These are phyloP conservation scores for Acanthisitta chloris DNA, from an alignment of 2,113 vertebrate genomes.

Conservation along the genomic window DNA sequence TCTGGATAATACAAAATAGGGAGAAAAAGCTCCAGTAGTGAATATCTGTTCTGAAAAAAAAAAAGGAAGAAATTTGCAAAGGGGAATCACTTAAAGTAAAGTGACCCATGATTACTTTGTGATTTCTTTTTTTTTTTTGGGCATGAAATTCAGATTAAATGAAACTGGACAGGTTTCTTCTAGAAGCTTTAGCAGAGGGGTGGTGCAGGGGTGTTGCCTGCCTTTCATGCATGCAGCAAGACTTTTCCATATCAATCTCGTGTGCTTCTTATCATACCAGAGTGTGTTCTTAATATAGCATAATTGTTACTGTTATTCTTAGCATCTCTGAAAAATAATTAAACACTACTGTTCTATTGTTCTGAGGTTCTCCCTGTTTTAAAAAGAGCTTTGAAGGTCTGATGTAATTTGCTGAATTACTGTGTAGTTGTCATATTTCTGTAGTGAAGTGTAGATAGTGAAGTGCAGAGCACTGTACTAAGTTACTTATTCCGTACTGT, in stretches of 20 bases:
- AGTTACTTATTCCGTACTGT: conserved; percentile 38
- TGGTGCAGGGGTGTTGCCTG: not conserved
- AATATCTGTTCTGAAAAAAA: not conserved
- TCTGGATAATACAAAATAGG: not conserved
- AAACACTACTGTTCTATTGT: conserved; percentile 47
- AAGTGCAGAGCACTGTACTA: conserved; percentile 40
- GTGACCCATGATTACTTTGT: not conserved
- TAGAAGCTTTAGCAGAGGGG: not conserved
- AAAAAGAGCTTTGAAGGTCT: conserved; percentile 56
- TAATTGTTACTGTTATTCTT: conserved; percentile 62
- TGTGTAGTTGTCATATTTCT: conserved; percentile 58
- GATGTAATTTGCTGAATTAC: conserved; percentile 65
- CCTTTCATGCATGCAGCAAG: not conserved
- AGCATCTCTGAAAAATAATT: conserved; percentile 69
- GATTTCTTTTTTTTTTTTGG: not conserved
- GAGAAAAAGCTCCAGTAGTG: not conserved
- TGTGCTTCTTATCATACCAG: conserved; percentile 22
- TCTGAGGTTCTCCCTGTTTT: conserved; percentile 56
- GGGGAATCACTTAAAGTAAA: not conserved
- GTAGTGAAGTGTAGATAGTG: conserved; percentile 35
- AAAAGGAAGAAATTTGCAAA: not conserved
- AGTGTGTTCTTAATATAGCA: conserved; percentile 59
- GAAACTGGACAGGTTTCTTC: not conserved
- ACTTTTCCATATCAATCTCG: conserved; percentile 27
- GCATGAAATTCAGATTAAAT: not conserved